Evolutionary conservation across 2,888 invertebrate genomes (phyloP).

Genomic region (Sinelater perroti): DNA sequence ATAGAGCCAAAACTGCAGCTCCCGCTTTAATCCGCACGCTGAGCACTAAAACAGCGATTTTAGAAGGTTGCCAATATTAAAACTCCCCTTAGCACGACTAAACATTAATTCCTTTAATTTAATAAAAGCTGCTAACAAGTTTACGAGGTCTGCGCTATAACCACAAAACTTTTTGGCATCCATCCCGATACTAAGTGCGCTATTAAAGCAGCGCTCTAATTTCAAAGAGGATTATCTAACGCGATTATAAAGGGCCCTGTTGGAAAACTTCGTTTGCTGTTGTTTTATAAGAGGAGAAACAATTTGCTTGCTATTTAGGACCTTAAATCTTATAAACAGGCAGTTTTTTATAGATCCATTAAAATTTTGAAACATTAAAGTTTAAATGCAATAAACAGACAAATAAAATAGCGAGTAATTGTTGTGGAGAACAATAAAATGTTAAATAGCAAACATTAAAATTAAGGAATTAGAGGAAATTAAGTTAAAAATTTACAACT

Average conservation of each 20-base stretch:
- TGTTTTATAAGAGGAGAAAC: too few species aligned
- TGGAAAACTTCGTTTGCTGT: constrained; percentile 24
- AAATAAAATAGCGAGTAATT: too few species aligned
- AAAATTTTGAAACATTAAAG: too few species aligned
- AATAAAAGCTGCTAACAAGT: constrained; percentile 43
- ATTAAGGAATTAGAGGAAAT: too few species aligned
- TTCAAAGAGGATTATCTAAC: constrained; percentile 40
- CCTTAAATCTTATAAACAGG: too few species aligned
- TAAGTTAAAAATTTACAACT: too few species aligned
- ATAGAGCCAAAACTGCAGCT: too few species aligned
- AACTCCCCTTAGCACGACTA: constrained; percentile 31
- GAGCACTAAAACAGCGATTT: constrained; percentile 15
- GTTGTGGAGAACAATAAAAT: too few species aligned
- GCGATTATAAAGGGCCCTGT: constrained; percentile 25
- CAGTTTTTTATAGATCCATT: too few species aligned
- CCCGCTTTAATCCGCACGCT: constrained; percentile 4
- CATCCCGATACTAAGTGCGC: constrained; percentile 42
- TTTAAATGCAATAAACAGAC: too few species aligned
- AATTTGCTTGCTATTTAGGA: too few species aligned
- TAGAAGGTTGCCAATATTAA: constrained; percentile 34
- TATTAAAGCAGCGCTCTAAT: constrained; percentile 40
- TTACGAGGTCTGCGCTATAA: constrained; percentile 39
- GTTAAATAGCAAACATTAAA: too few species aligned
- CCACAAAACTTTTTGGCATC: constrained; percentile 44
- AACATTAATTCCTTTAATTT: constrained; percentile 37